A percentile compares a stretch with the other conserved stretches of the same genome.
Evolutionary conservation across 2,113 vertebrate genomes (phyloP).

Genomic region (Paralichthys olivaceus): DNA sequence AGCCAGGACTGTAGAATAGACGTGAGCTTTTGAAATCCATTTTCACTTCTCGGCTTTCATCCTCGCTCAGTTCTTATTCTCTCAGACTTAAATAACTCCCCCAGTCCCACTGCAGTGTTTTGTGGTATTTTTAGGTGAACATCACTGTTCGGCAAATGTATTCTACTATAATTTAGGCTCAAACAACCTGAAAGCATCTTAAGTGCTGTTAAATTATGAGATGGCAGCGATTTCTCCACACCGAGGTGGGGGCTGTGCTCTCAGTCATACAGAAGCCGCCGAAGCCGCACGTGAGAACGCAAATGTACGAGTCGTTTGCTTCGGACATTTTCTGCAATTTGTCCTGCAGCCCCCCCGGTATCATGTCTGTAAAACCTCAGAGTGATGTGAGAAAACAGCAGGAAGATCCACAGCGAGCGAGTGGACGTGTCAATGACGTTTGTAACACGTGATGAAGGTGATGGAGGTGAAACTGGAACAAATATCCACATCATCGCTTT

Average conservation of each 20-base stretch:
- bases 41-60: conserved; percentile 30
- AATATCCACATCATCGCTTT: background rate
- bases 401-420: too few species aligned
- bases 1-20: conserved; percentile 22
- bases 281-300: background rate
- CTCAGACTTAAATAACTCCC: conserved; percentile 20
- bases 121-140: conserved; percentile 10
- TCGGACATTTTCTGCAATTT: too few species aligned
- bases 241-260: background rate
- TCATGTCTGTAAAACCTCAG: too few species aligned
- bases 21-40: conserved; percentile 20
- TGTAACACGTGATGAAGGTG: too few species aligned
- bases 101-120: background rate
- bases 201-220: conserved; percentile 10
- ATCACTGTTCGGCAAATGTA: background rate
- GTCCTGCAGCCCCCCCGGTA: too few species aligned
- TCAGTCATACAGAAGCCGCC: background rate
- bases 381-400: too few species aligned
- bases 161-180: conserved; percentile 10
- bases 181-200: conserved; percentile 1
- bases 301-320: too few species aligned
- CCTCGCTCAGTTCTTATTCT: background rate
- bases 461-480: too few species aligned
- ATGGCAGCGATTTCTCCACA: background rate
- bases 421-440: too few species aligned